Percentiles rank a stretch among this genome's conserved stretches.
Evolutionary conservation across 1,140 invertebrate species (phyloP).

Genomic region (Littorina saxatilis): DNA sequence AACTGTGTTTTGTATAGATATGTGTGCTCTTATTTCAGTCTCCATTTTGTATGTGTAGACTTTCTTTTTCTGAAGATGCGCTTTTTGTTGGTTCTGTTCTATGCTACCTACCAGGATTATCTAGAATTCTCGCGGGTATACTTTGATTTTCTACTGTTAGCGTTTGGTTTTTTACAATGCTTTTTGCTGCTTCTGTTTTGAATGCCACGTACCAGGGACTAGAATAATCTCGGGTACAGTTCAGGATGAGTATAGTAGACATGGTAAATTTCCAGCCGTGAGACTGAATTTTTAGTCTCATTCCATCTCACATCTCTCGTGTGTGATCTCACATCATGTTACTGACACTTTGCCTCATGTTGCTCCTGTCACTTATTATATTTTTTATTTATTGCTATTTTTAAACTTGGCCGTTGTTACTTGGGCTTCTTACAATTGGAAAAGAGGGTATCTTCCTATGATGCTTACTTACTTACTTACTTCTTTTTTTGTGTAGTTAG

Average conservation of each 20-base stretch:
- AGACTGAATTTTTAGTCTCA: slow-evolving; percentile 17
- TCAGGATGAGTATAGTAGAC: slow-evolving; percentile 43
- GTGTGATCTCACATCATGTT: not conserved
- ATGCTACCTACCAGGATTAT: slow-evolving; percentile 31
- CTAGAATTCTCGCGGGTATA: slow-evolving; percentile 40
- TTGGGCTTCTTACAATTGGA: no score
- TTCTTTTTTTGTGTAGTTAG: no score
- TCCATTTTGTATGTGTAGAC: no score
- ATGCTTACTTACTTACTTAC: no score
- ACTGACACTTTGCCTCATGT: not conserved
- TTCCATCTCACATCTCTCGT: not conserved
- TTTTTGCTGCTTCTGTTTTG: not conserved
- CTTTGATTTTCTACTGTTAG: no score
- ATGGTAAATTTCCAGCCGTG: slow-evolving; percentile 36
- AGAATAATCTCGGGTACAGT: slow-evolving; percentile 42
- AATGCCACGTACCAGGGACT: slow-evolving; percentile 35
- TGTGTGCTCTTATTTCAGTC: no score
- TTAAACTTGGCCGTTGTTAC: no score
- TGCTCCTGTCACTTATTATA: not conserved
- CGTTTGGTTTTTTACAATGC: not conserved
- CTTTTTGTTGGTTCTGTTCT: no score
- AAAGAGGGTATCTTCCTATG: no score
- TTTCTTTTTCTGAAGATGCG: not conserved
- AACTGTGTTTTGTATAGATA: no score
- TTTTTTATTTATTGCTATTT: not conserved